phyloP scores from a whole-genome alignment of 2,888 invertebrate genomes.

The Thecophora atra region DNA sequence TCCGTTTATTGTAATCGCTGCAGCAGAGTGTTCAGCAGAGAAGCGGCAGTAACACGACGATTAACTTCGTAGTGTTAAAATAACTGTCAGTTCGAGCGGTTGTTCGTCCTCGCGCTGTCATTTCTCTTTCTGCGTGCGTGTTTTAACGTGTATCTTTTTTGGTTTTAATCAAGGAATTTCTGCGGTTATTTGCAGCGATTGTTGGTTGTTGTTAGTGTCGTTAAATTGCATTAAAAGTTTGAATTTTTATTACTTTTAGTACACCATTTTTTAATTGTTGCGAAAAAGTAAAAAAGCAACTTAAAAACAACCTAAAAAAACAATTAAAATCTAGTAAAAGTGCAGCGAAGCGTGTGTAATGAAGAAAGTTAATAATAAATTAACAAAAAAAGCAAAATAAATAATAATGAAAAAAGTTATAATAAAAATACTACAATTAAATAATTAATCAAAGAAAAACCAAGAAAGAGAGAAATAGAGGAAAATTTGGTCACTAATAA shows the following conservation, averaged over 20 bases:
- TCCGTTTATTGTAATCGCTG: too few species aligned
- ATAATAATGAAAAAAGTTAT: background rate
- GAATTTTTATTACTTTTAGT: too few species aligned
- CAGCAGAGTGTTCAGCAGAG: too few species aligned
- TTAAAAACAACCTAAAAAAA: background rate
- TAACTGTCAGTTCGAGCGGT: constrained; percentile 26
- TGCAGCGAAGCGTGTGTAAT: constrained; percentile 12
- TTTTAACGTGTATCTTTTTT: too few species aligned
- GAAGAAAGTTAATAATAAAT: background rate
- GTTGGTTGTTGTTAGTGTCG: constrained; percentile 41
- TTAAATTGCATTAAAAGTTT: constrained; percentile 16
- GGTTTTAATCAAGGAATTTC: too few species aligned
- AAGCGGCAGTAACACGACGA: too few species aligned
- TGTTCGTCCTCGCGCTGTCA: constrained; percentile 13
- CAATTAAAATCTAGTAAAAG: constrained; percentile 7
- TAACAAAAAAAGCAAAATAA: background rate
- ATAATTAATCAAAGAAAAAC: background rate
- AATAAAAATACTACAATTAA: background rate
- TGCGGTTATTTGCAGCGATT: too few species aligned
- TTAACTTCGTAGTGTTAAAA: constrained; percentile 3
- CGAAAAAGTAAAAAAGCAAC: background rate
- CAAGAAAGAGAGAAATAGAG: too few species aligned
- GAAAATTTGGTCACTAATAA: constrained; percentile 18
- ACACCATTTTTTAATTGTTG: background rate
- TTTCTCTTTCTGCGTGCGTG: background rate